Evolutionary conservation across 2,797 vertebrate genomes (phyloP).

Genomic region (Gastrophryne carolinensis): DNA sequence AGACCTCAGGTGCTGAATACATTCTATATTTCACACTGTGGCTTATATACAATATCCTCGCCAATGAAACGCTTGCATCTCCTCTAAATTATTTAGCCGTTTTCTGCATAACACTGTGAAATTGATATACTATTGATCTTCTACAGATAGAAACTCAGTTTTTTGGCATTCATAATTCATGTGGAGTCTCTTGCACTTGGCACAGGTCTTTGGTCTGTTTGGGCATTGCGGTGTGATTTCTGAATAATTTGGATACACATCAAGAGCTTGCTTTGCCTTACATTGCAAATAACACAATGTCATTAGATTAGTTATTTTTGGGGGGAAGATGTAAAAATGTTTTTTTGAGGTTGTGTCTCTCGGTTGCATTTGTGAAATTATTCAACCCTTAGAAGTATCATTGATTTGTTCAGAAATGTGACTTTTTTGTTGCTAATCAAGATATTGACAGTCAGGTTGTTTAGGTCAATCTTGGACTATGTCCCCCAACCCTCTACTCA

Average conservation of each 20-base stretch:
- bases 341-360: too few relatives aligned
- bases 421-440: too few relatives aligned
- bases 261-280: slow-evolving; percentile 20
- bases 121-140: slow-evolving; percentile 30
- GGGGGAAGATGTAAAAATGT: neutral
- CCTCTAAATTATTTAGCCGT: slow-evolving; percentile 26
- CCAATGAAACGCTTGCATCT: slow-evolving; percentile 12
- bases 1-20: slow-evolving; percentile 31
- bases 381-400: too few relatives aligned
- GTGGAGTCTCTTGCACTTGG: slow-evolving; percentile 1
- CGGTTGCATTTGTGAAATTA: too few relatives aligned
- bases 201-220: neutral
- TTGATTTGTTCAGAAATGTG: too few relatives aligned
- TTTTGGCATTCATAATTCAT: slow-evolving; percentile 45
- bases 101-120: slow-evolving; percentile 31
- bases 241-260: slow-evolving; percentile 40
- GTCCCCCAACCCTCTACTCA: too few relatives aligned
- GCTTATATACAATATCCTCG: slow-evolving; percentile 26
- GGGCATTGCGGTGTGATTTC: slow-evolving; percentile 22
- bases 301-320: slow-evolving; percentile 11
- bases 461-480: too few relatives aligned
- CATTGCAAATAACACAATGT: slow-evolving; percentile 19
- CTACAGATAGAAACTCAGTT: slow-evolving; percentile 38
- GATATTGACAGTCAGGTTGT: too few relatives aligned
- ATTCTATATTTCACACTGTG: slow-evolving; percentile 41